Evolutionary conservation across 2,113 vertebrate species (phyloP).

Genomic region (Peromyscus polionotus): DNA sequence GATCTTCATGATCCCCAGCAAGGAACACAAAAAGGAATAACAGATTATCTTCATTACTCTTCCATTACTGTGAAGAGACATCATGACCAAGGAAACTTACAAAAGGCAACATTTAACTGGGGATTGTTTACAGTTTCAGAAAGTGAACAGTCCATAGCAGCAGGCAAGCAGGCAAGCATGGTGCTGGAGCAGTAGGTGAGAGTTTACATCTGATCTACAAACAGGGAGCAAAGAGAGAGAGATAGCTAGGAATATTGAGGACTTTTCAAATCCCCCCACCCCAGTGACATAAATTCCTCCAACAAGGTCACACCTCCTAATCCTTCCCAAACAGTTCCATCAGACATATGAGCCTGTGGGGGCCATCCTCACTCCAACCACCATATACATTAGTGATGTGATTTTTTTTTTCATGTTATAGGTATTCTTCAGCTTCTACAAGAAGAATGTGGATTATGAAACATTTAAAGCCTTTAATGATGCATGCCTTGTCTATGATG

Average conservation of each 20-base stretch:
- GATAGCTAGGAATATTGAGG: neutral
- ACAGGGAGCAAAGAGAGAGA: neutral
- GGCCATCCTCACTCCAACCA: neutral
- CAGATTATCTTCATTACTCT: neutral
- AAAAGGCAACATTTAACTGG: neutral
- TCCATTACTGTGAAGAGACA: neutral
- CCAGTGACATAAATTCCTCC: neutral
- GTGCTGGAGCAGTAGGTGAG: neutral
- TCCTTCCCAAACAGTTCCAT: neutral
- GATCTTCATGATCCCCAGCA: neutral
- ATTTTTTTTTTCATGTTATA: conserved; percentile 78
- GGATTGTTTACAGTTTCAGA: neutral
- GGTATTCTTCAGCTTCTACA: conserved; percentile 93
- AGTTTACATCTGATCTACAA: neutral
- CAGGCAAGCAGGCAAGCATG: neutral
- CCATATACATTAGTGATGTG: neutral
- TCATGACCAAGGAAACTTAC: neutral
- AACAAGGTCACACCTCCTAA: neutral
- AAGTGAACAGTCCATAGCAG: neutral
- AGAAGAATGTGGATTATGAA: conserved; percentile 90
- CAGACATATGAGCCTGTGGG: neutral
- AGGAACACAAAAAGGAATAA: neutral
- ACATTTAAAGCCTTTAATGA: conserved; percentile 91
- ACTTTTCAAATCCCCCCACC: neutral
- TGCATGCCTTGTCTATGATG: conserved; percentile 93